Conservation (phyloP, 2,113 vertebrate genomes). For the Poeciliopsis turrubarensis region DNA sequence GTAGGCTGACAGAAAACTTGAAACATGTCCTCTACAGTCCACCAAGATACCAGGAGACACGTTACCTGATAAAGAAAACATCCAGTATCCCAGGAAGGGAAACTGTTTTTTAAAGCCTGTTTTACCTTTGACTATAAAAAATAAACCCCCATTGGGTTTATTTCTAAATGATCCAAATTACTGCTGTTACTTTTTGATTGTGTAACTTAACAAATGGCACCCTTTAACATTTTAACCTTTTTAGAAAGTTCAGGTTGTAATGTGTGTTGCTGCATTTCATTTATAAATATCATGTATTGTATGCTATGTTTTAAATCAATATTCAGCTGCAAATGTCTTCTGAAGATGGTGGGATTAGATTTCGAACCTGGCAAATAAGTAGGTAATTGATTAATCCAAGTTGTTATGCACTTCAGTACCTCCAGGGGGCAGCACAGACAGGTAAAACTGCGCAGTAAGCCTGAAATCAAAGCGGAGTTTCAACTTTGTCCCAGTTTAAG, state of each 20-base stretch:
- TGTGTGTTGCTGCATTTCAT: neutral
- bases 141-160: too few species aligned
- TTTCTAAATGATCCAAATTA: too few species aligned
- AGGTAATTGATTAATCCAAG: neutral
- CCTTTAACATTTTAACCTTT: neutral
- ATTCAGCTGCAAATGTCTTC: neutral
- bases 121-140: too few species aligned
- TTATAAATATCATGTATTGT: neutral
- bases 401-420: neutral
- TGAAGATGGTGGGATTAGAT: neutral
- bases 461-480: neutral
- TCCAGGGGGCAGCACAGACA: conserved; percentile 22
- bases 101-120: too few species aligned
- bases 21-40: too few species aligned
- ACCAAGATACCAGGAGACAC: too few species aligned
- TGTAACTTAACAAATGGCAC: too few species aligned
- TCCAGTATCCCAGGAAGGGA: neutral
- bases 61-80: too few species aligned
- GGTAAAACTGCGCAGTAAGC: neutral
- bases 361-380: neutral
- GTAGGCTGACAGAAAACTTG: too few species aligned
- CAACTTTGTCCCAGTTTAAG: neutral
- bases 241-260: neutral
- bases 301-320: neutral
- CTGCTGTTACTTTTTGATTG: too few species aligned